Evolutionary conservation across 2,888 invertebrate species (phyloP), one percentile per base, ranked within the genome.

Genomic region (Cheilosia urbana): DNA sequence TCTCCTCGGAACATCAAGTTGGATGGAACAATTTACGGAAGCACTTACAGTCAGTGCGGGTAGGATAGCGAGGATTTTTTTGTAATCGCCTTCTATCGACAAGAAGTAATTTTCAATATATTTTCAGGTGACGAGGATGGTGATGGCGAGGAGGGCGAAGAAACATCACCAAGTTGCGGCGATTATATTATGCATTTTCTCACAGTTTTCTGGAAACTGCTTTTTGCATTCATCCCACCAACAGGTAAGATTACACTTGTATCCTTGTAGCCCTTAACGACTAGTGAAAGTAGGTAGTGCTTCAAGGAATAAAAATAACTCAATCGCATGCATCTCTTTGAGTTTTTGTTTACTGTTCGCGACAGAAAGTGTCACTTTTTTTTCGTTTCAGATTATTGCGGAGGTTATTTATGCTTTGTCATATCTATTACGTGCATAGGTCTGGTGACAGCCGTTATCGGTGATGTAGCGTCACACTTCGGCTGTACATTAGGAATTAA

Each of bases 11-110:
- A 98, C 99, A 19, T 98, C 98, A n/a, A 98, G 98, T 0, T 99
- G 99, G 99, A 97, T 96, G 92, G 99, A 99, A 91, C 99, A 99
- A 93, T 99, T 99, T 92, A 94, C 96, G 90, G 99, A 99, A 93
- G 99, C 99, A 47, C 93, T 99, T 87, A 98, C 98, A 53, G 98
- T 99, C 66, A 97, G 96, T 90, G 95, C 98, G 90, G 98, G 98
- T 95, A 93, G 90, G 90, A 87, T 17, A 58, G 34, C 68, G 62
- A 55, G 24, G 45, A 51, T 6, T 42, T 51, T 65, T 55, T 63
- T 65, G 21, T 57, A 27, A 6, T 40, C 11, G 40, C n/a, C 57
- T 21, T 19, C n/a, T 7, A 51, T 4, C 42, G 4, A 21, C 9
- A 42, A 40, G 19, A 47, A 45, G 21, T 71, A 69, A 69, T 77